Evolutionary conservation across 2,797 vertebrate species (phyloP).

Genomic region (Hyperoplus lanceolatus): DNA sequence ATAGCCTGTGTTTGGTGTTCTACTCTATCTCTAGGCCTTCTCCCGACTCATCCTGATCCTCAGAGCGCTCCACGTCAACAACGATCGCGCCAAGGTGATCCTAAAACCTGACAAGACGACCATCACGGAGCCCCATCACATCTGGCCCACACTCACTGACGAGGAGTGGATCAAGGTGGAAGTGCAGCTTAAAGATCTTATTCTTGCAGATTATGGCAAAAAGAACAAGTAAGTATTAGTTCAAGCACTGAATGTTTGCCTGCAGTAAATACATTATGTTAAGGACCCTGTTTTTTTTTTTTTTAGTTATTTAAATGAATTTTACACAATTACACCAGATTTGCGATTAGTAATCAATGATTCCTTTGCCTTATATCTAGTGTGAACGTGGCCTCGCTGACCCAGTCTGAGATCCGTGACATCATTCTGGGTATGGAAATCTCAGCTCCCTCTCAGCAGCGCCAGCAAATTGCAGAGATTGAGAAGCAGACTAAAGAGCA

Average conservation of each 20-base stretch:
- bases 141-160: constrained; percentile 98
- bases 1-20: constrained; percentile 37
- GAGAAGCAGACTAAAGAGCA: constrained; percentile 99
- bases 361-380: constrained; percentile 76
- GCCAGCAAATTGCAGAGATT: constrained; percentile 99
- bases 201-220: constrained; percentile 98
- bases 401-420: constrained; percentile 98
- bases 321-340: not conserved
- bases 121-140: constrained; percentile 98
- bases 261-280: not conserved
- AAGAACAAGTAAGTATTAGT: constrained; percentile 96
- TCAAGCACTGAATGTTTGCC: not conserved
- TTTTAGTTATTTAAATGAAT: not conserved
- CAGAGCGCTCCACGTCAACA: constrained; percentile 96
- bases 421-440: constrained; percentile 99
- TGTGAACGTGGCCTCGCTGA: constrained; percentile 98
- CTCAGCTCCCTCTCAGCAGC: constrained; percentile 97
- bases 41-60: constrained; percentile 98
- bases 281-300: not conserved
- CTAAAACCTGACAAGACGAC: constrained; percentile 99
- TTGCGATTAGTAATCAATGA: constrained; percentile 1
- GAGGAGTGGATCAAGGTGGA: constrained; percentile 99
- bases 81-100: constrained; percentile 98
- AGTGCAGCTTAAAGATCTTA: constrained; percentile 98
- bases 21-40: constrained; percentile 89